phyloP scores from a whole-genome alignment of 1,140 invertebrate species.

The Pogonognathellus flavescens region DNA sequence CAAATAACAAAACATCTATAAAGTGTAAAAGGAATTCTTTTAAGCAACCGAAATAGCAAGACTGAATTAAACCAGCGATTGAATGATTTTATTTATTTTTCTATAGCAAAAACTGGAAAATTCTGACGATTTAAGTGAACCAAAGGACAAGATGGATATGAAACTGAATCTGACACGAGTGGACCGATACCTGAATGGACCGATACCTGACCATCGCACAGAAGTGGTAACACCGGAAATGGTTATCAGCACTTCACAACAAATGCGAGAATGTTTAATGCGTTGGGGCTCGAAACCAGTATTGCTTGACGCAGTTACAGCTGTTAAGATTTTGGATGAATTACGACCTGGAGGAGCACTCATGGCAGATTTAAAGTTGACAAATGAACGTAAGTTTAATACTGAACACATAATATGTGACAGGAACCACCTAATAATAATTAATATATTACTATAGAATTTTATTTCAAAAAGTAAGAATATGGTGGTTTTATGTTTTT shows the following conservation, averaged over 20 bases:
- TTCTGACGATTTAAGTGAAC: conserved; percentile 5
- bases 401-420: neutral
- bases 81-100: neutral
- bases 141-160: conserved; percentile 70
- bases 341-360: conserved; percentile 92
- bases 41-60: no score
- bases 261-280: conserved; percentile 53
- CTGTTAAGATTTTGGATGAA: conserved; percentile 87
- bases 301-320: conserved; percentile 77
- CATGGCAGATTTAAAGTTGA: conserved; percentile 79
- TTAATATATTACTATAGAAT: no score
- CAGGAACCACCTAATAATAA: neutral
- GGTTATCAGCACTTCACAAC: conserved; percentile 21
- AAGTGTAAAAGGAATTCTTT: no score
- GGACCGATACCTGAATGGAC: conserved; percentile 89
- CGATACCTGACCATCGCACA: conserved; percentile 73
- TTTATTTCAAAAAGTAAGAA: neutral
- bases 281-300: conserved; percentile 61
- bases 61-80: neutral
- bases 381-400: conserved; percentile 1
- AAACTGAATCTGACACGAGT: conserved; percentile 70
- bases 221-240: conserved; percentile 53
- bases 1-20: neutral
- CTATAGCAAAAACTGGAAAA: neutral
- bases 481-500: conserved; percentile 64